Base-by-base conservation (phyloP, 2,888 invertebrate species). In the Drosophila gaucha region DNA sequence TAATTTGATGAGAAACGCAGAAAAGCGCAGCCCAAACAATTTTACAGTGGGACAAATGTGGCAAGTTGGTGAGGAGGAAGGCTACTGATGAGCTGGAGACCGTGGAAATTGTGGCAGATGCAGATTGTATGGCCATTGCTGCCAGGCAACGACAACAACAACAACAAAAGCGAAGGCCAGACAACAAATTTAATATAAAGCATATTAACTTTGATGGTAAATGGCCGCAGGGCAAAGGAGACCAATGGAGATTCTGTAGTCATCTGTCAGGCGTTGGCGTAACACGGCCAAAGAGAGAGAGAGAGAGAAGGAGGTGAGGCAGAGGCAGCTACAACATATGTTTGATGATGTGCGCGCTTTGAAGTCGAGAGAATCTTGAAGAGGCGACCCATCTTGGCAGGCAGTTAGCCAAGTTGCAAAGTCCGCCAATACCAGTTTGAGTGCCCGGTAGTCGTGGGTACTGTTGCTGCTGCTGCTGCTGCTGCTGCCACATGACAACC, bases 161-260 rank as follows among this genome's bases (percentile, higher is more conserved):
- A 35, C 38, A 65, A 47, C 43, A 30, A 47, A 56, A 69, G 56
- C 44, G 16, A 69, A 56, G 59, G 55, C 62, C 71, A 69, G 66
- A 63, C 62, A 68, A 74, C 74, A 78, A 80, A 83, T 84, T 83
- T 84, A 83, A 86, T 84, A 84, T 84, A 86, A 84, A 84, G 73
- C 74, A 77, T 79, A 84, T 84, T 85, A 84, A 83, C 77, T 83
- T 84, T 86, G 80, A 80, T 80, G 80, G 79, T 71, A 69, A 85
- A 80, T 83, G 80, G 74, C 84, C 80, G 71, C 70, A 68, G 67
- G 83, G 66, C 66, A 9, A 35, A 58, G 55, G 26, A 16, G 22
- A 8, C 47, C 46, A 38, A 26, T 47, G 65, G 50, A 64, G 64
- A 72, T 57, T 71, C 59, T 49, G 58, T 41, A 71, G 67, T 62